Evolutionary conservation across 2,888 invertebrate species (phyloP), one percentile per base, ranked within the genome.

Genomic region (Euphydryas editha): DNA sequence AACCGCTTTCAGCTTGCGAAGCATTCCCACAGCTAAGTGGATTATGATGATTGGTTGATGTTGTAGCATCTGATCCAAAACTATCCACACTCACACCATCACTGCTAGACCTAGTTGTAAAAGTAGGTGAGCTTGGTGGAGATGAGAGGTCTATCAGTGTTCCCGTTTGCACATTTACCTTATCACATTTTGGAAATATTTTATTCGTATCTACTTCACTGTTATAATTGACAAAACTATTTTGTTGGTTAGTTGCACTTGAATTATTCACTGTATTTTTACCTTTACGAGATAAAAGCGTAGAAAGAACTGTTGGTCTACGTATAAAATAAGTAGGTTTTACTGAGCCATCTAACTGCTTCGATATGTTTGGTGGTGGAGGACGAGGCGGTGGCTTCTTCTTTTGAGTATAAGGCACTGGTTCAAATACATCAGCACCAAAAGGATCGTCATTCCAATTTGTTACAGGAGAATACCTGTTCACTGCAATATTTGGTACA

Each of bases 1-100:
- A 97, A 4, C 96, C 96, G 85, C 96, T 96, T 81, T 96, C 96
- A 51, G 95, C 94, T 80, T 95, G 95, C 5, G 96, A 96, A 8
- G 94, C 94, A 78, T 94, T 95, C 17, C 95, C 95, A 76, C 94
- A 94, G 73, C 92, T 93, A 47, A 92, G 86, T 24, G 88, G 83
- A 68, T 90, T 89, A 61, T 93, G 94, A 73, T 94, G 94, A 59
- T 90, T 92, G 5, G 92, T 93, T 42, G 92, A 92, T 10, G 91
- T 88, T 71, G 95, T 95, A 42, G 95, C 95, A 83, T 96, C 96
- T 13, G 96, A 96, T 63, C 96, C 95, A 76, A 96, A 96, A 79
- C 96, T 96, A 76, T 96, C 95, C 18, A 96, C 94, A 83, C 95
- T 96, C 10, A 95, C 94, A 42, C 95, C 95, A 80, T 96, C 96